Evolutionary conservation across 2,113 vertebrate species (phyloP).

Genomic region (Chaetura pelagica): DNA sequence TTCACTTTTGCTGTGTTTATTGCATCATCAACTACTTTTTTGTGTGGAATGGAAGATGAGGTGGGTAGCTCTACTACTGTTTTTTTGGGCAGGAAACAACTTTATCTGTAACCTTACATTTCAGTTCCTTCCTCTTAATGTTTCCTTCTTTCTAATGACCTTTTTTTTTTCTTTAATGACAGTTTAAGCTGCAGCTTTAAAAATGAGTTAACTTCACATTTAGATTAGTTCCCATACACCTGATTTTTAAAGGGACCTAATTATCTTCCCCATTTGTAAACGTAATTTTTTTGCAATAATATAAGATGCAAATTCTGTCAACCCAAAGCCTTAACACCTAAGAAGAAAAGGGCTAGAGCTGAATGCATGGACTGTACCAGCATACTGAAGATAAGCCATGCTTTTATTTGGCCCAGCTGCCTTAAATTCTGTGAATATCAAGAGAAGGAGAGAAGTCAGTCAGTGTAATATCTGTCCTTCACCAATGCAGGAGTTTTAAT

Average conservation of each 20-base stretch:
- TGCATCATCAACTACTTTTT: slow-evolving; percentile 21
- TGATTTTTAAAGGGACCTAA: slow-evolving; percentile 36
- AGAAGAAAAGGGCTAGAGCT: neutral
- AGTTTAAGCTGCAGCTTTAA: slow-evolving; percentile 59
- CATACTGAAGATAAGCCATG: neutral
- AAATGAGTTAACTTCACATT: slow-evolving; percentile 57
- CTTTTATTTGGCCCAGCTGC: neutral
- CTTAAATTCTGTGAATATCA: neutral
- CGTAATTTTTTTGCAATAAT: neutral
- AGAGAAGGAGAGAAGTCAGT: neutral
- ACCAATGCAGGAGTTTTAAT: neutral
- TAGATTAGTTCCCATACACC: slow-evolving; percentile 55
- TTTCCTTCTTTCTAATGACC: slow-evolving; percentile 19
- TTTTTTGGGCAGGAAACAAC: slow-evolving; percentile 20
- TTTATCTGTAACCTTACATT: slow-evolving; percentile 11
- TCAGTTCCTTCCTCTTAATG: slow-evolving; percentile 25
- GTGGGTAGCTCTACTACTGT: neutral
- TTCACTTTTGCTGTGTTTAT: slow-evolving; percentile 14
- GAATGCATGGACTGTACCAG: neutral
- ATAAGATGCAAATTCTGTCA: neutral
- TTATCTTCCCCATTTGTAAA: slow-evolving; percentile 27
- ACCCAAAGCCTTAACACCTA: neutral
- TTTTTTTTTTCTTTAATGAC: slow-evolving; percentile 38
- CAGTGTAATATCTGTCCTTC: neutral
- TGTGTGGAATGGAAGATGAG: slow-evolving; percentile 35